phyloP scores from a whole-genome alignment of 1,140 invertebrate genomes.

The Drosophila sulfurigaster region DNA sequence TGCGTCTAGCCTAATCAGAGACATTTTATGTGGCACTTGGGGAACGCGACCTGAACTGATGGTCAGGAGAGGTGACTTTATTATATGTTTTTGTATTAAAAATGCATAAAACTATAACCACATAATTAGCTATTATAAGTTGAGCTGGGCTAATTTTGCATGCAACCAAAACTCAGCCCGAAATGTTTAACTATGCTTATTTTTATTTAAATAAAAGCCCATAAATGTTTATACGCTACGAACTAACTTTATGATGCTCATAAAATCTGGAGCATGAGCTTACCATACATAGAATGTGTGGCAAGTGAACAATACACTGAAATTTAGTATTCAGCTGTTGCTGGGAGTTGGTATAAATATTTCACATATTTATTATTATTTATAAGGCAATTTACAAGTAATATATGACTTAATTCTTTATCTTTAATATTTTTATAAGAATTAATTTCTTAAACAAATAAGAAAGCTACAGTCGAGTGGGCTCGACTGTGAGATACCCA shows the following conservation, averaged over 20 bases:
- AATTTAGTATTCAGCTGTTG: neutral
- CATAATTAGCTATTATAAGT: constrained; percentile 83
- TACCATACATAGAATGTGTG: neutral
- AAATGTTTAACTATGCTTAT: constrained; percentile 78
- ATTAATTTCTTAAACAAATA: too few relatives aligned
- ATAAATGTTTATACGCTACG: constrained; percentile 72
- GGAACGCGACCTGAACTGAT: neutral
- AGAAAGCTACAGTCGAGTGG: too few relatives aligned
- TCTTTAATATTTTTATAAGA: too few relatives aligned
- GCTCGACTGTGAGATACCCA: too few relatives aligned
- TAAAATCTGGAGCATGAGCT: constrained; percentile 70
- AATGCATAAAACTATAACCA: constrained; percentile 83
- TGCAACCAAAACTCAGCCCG: constrained; percentile 28
- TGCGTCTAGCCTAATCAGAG: constrained; percentile 62
- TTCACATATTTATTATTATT: too few relatives aligned
- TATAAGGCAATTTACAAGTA: too few relatives aligned
- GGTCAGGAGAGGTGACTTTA: constrained; percentile 33
- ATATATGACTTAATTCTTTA: too few relatives aligned
- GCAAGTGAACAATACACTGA: constrained; percentile 10
- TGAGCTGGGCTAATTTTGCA: constrained; percentile 71
- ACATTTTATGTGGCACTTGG: constrained; percentile 70
- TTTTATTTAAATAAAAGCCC: constrained; percentile 79
- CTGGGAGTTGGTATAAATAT: too few relatives aligned
- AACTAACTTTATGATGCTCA: constrained; percentile 72
- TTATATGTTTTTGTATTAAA: constrained; percentile 76